A percentile compares a stretch with the other conserved stretches of the same genome.
These are phyloP conservation scores for Glaucidium brasilianum DNA, from an alignment of 2,113 vertebrate genomes.

Conservation along the genomic window DNA sequence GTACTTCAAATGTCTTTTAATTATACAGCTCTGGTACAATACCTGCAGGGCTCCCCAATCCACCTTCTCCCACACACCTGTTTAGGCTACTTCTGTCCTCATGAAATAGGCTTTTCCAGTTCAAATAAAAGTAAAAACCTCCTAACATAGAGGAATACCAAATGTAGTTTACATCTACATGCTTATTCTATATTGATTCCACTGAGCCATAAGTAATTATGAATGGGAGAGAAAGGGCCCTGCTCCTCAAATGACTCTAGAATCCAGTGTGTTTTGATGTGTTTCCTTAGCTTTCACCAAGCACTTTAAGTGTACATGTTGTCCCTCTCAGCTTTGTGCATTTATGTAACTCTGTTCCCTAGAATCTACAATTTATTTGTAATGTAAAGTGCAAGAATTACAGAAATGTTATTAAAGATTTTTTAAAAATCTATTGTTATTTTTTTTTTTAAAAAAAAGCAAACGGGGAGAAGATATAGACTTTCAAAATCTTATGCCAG, in stretches of 20 bases:
- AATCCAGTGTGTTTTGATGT: background rate
- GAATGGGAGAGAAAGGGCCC: background rate
- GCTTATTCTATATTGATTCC: background rate
- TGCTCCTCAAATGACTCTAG: background rate
- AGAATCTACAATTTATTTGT: background rate
- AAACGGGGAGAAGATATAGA: background rate
- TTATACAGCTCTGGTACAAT: background rate
- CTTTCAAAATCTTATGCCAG: background rate
- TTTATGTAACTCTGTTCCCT: background rate
- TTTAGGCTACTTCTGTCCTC: background rate
- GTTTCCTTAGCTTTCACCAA: background rate
- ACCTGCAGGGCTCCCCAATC: background rate
- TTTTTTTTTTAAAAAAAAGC: too few relatives aligned
- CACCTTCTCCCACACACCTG: background rate
- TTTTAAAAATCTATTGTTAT: background rate
- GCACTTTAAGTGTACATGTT: background rate
- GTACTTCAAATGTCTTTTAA: background rate
- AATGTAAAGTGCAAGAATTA: background rate
- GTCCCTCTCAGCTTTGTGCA: background rate
- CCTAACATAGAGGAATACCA: background rate
- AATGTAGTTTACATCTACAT: background rate
- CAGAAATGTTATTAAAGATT: background rate
- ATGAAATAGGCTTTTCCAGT: background rate
- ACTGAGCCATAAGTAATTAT: background rate
- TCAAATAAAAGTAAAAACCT: background rate